Base-by-base conservation (phyloP, 37 sponge, comb jelly and placozoan genomes). In the Oopsacas minuta region DNA sequence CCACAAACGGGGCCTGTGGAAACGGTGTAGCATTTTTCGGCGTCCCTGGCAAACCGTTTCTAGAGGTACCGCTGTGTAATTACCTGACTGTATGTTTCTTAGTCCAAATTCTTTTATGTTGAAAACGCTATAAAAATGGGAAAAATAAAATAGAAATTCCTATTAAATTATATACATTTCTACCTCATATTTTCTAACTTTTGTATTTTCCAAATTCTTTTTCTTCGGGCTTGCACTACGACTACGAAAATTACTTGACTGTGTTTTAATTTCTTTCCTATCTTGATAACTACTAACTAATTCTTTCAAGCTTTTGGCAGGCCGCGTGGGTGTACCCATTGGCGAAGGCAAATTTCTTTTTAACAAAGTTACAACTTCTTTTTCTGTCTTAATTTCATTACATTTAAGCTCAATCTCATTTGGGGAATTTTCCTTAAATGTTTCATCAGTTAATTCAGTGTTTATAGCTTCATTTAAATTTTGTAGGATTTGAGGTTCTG, bases 231-330 rank as follows among this genome's bases (percentile, higher is more conserved):
- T 10, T 20, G 22, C 75, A 61, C 30, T n/a, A 32, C 30, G 22
- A 61, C 30, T 61, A 25, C 22, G 20, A 10, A 7, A 25, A 12
- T 10, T 25, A 61, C 75, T n/a, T 25, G 75, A 34, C 17, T 61
- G 75, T 20, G 75, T 20, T 12, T 61, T 61, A 32, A 61, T 61
- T n/a, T 61, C 75, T n/a, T 61, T 61, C 75, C 75, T 61, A 61
- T 61, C 75, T 61, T 61, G 75, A 61, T 61, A 61, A 12, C 75
- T 61, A 61, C 75, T 61, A 5, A 61, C 75, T 61, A 61, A 61
- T 61, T 61, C 75, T 12, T 61, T 61, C 22, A 61, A 12, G 28
- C 75, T 12, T n/a, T 61, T 61, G 1, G 75, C 28, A 20, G 75
- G 75, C 5, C 75, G 75, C 5, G 75, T 61, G 22, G 75, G 75